phyloP scores from a whole-genome alignment of 2,888 invertebrate genomes.

The Nasonia oneida region DNA sequence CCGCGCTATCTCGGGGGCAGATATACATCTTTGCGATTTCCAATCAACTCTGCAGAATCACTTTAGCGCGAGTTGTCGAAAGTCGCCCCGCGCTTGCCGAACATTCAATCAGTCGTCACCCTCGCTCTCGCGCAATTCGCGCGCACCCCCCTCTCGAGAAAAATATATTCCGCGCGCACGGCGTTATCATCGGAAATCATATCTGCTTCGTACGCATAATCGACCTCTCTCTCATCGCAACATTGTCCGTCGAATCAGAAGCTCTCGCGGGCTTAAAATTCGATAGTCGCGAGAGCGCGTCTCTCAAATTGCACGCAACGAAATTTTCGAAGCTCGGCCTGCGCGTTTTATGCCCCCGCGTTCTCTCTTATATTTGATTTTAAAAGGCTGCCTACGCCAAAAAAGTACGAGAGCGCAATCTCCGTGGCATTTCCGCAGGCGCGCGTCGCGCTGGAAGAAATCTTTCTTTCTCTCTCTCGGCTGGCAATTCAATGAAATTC shows the following conservation, averaged over 20 bases:
- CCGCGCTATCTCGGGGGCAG: neutral
- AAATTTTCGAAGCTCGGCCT: slow-evolving; percentile 71
- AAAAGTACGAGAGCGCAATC: slow-evolving; percentile 59
- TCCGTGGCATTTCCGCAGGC: slow-evolving; percentile 62
- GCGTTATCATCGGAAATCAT: slow-evolving; percentile 33
- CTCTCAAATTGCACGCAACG: slow-evolving; percentile 71
- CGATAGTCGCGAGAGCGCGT: slow-evolving; percentile 73
- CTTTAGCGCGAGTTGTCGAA: slow-evolving; percentile 24
- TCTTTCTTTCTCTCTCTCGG: slow-evolving; percentile 32
- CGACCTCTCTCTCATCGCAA: neutral
- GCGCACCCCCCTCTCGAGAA: slow-evolving; percentile 3
- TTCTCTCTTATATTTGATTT: slow-evolving; percentile 63
- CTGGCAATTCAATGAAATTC: slow-evolving; percentile 62
- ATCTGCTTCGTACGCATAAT: neutral
- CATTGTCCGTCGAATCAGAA: slow-evolving; percentile 58
- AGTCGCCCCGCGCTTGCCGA: slow-evolving; percentile 16
- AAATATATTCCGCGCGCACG: neutral
- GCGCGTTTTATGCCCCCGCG: slow-evolving; percentile 42
- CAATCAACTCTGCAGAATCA: slow-evolving; percentile 45
- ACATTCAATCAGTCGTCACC: slow-evolving; percentile 25
- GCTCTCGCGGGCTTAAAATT: slow-evolving; percentile 76
- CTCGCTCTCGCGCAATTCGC: slow-evolving; percentile 2
- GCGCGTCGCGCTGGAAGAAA: slow-evolving; percentile 54
- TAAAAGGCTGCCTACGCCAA: slow-evolving; percentile 52
- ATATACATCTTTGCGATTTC: slow-evolving; percentile 28